Evolutionary conservation across 2,888 invertebrate genomes (phyloP).

Genomic region (Cremastinae sp.): DNA sequence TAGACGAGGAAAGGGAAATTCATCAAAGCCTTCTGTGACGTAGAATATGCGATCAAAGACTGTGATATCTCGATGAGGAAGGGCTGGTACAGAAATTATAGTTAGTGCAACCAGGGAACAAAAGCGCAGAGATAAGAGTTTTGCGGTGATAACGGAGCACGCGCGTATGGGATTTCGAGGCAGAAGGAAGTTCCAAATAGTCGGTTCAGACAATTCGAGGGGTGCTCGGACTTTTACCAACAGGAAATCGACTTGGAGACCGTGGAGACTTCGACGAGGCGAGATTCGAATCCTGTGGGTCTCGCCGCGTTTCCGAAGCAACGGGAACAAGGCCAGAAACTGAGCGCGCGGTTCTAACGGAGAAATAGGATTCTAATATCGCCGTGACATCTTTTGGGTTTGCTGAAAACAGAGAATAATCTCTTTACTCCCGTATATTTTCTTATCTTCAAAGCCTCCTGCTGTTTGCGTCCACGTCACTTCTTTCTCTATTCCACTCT

Average conservation of each 20-base stretch:
- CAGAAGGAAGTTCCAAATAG: slow-evolving; percentile 30
- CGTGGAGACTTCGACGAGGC: slow-evolving; percentile 8
- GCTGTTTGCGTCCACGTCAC: no score
- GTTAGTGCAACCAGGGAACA: not conserved
- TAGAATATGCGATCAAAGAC: no score
- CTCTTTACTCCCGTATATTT: not conserved
- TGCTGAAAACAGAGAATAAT: slow-evolving; percentile 23
- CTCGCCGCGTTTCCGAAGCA: slow-evolving; percentile 26
- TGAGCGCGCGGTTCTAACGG: no score
- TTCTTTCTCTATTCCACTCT: slow-evolving; percentile 2
- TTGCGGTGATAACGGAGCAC: slow-evolving; percentile 8
- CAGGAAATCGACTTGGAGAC: slow-evolving; percentile 57
- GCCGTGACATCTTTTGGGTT: slow-evolving; percentile 48
- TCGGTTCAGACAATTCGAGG: slow-evolving; percentile 31
- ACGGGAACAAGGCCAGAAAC: slow-evolving; percentile 55
- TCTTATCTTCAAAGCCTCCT: no score
- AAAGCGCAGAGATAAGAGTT: slow-evolving; percentile 11
- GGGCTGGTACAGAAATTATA: no score
- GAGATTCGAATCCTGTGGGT: slow-evolving; percentile 49
- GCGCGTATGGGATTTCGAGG: slow-evolving; percentile 19
- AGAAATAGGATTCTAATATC: slow-evolving; percentile 42
- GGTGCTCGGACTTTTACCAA: slow-evolving; percentile 17
- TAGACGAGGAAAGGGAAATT: no score
- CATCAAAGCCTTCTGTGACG: no score
- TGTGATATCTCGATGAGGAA: no score